Conservation (phyloP, 2,888 invertebrate species). For the Bombylius major region DNA sequence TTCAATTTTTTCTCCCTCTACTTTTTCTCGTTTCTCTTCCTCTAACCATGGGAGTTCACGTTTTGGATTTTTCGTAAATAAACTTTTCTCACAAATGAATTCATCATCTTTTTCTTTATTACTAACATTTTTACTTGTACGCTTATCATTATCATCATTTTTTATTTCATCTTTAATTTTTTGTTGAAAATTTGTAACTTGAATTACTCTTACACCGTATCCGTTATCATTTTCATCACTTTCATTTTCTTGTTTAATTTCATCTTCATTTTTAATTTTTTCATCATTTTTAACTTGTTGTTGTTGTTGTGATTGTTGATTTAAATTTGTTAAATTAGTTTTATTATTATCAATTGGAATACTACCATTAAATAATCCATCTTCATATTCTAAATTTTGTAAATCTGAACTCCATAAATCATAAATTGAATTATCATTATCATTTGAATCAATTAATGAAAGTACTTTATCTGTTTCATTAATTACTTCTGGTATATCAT, state of each 20-base stretch:
- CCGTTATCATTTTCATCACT: conserved; percentile 11
- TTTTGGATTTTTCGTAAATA: conserved; percentile 30
- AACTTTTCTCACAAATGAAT: conserved; percentile 27
- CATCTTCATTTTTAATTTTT: background rate
- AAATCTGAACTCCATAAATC: conserved; percentile 6
- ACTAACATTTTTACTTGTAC: conserved; percentile 12
- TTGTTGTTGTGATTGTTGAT: background rate
- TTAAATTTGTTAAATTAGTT: no score
- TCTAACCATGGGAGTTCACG: conserved; percentile 40
- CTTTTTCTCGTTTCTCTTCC: conserved; percentile 12
- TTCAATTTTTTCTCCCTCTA: conserved; percentile 4
- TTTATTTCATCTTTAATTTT: conserved; percentile 13
- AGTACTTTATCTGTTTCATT: conserved; percentile 12
- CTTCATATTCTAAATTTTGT: conserved; percentile 2
- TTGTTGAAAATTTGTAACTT: conserved; percentile 33
- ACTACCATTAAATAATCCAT: background rate
- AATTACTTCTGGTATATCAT: background rate
- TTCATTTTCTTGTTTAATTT: background rate
- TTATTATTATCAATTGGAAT: no score
- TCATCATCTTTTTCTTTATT: conserved; percentile 21
- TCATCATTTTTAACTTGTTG: background rate
- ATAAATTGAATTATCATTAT: conserved; percentile 14
- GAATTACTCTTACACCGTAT: conserved; percentile 30
- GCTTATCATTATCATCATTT: conserved; percentile 17
- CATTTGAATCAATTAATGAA: conserved; percentile 25